These are phyloP conservation scores for Suillia variegata DNA, from an alignment of 2,888 invertebrate species.

Conservation along the genomic window DNA sequence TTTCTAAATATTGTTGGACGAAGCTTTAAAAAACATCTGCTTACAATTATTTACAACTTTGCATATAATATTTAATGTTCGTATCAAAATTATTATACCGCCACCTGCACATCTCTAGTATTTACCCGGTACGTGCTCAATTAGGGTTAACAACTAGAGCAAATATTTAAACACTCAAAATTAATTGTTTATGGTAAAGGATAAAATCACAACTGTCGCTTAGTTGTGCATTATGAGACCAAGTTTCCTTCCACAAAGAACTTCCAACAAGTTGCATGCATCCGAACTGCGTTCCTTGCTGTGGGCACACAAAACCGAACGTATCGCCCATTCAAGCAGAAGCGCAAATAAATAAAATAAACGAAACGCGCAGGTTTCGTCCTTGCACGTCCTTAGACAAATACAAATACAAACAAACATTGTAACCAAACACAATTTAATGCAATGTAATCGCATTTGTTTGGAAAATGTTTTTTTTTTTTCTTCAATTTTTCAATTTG, in stretches of 20 bases:
- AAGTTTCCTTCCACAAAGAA: slow-evolving; percentile 15
- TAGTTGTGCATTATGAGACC: slow-evolving; percentile 31
- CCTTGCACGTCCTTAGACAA: slow-evolving; percentile 26
- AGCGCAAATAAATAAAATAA: no score
- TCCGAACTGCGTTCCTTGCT: not conserved
- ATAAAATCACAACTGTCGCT: slow-evolving; percentile 5
- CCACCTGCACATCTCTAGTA: no score
- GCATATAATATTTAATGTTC: no score
- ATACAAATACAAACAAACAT: slow-evolving; percentile 17
- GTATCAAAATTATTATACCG: no score
- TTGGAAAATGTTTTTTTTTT: slow-evolving; percentile 36
- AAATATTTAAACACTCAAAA: not conserved
- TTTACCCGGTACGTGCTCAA: not conserved
- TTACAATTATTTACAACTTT: no score
- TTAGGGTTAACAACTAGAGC: not conserved
- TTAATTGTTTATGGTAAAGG: not conserved
- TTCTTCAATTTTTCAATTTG: slow-evolving; percentile 19
- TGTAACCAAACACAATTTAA: no score
- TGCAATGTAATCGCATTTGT: slow-evolving; percentile 40
- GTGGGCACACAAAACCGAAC: slow-evolving; percentile 32
- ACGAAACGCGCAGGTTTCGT: slow-evolving; percentile 36
- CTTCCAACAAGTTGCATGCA: slow-evolving; percentile 11
- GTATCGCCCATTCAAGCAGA: slow-evolving; percentile 36
- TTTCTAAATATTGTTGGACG: no score
- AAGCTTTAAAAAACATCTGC: no score